phyloP scores from a whole-genome alignment of 1,140 invertebrate species.

The Drosophila cardini region DNA sequence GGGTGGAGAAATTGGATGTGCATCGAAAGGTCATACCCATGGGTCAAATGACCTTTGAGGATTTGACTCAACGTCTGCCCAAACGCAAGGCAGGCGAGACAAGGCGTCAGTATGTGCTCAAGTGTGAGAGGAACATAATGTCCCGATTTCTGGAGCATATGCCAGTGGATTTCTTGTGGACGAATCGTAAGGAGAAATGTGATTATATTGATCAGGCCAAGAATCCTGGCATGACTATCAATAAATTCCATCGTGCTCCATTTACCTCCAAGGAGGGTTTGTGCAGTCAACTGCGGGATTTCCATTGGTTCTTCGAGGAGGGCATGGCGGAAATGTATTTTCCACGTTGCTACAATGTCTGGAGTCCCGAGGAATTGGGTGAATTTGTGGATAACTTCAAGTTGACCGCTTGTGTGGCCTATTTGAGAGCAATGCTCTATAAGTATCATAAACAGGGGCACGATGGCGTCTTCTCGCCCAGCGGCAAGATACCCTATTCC shows the following conservation, averaged over 20 bases:
- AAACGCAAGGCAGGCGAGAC: conserved; percentile 80
- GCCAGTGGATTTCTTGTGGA: conserved; percentile 94
- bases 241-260: conserved; percentile 90
- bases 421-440: conserved; percentile 91
- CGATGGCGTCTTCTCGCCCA: conserved; percentile 86
- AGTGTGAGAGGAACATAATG: conserved; percentile 87
- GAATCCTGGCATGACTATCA: conserved; percentile 83
- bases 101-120: conserved; percentile 81
- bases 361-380: conserved; percentile 93
- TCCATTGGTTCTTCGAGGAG: conserved; percentile 95
- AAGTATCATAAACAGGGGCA: conserved; percentile 87
- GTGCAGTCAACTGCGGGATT: conserved; percentile 92
- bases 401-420: conserved; percentile 93
- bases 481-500: conserved; percentile 89
- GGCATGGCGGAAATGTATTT: conserved; percentile 92
- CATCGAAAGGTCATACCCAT: conserved; percentile 84
- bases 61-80: conserved; percentile 78
- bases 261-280: conserved; percentile 97
- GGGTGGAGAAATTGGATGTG: conserved; percentile 88
- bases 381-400: conserved; percentile 96
- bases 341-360: conserved; percentile 94
- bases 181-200: conserved; percentile 92
- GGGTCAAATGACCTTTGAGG: conserved; percentile 79
- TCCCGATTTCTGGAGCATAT: conserved; percentile 89
- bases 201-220: conserved; percentile 84